Percentiles rank a stretch among this genome's conserved stretches.
phyloP scores from a whole-genome alignment of 2,888 invertebrate genomes.

The Plebejus anna region DNA sequence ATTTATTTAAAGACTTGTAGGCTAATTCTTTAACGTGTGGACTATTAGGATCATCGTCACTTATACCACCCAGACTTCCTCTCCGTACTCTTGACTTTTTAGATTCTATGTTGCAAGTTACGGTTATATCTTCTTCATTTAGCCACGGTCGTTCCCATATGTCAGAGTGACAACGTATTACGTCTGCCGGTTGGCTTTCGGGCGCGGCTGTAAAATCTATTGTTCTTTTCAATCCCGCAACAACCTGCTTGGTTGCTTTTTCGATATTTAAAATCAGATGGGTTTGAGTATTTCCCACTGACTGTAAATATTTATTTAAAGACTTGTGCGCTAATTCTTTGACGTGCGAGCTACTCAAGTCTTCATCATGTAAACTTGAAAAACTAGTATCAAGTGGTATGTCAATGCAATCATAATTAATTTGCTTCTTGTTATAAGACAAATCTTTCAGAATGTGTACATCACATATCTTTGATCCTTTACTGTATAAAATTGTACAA shows the following conservation, averaged over 20 bases:
- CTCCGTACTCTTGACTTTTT: background rate
- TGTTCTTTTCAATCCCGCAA: conserved; percentile 65
- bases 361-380: conserved; percentile 37
- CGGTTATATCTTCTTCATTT: conserved; percentile 59
- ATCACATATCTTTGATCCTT: conserved; percentile 57
- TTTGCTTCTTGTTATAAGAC: conserved; percentile 51
- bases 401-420: conserved; percentile 53
- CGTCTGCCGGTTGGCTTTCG: conserved; percentile 33
- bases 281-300: conserved; percentile 39
- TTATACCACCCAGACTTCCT: conserved; percentile 34
- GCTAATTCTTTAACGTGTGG: conserved; percentile 47
- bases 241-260: conserved; percentile 55
- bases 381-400: conserved; percentile 51
- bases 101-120: background rate
- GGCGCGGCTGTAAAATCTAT: conserved; percentile 50
- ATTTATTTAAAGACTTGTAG: conserved; percentile 48
- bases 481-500: conserved; percentile 48
- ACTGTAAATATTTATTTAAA: conserved; percentile 45
- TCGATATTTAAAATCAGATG: conserved; percentile 53
- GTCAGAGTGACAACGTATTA: conserved; percentile 58
- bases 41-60: conserved; percentile 40
- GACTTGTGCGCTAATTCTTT: conserved; percentile 48
- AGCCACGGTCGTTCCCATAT: conserved; percentile 82
- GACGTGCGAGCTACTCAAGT: conserved; percentile 45
- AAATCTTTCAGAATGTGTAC: conserved; percentile 52